A percentile compares a stretch with the other conserved stretches of the same genome.
These are phyloP conservation scores for Psittacus erithacus DNA, from an alignment of 2,113 vertebrate genomes.

Conservation along the genomic window DNA sequence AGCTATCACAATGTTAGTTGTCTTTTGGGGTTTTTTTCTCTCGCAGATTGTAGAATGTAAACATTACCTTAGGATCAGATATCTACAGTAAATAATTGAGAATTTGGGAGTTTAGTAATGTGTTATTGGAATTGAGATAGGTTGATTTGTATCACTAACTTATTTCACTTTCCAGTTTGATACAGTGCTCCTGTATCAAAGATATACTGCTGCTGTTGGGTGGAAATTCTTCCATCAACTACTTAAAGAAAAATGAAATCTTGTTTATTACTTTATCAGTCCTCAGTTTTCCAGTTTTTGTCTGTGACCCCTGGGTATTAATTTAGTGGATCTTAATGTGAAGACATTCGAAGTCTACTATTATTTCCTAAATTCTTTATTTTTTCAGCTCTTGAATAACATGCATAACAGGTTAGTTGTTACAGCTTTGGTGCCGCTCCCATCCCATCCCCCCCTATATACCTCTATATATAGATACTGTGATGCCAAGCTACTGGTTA, in stretches of 20 bases:
- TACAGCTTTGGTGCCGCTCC: not conserved
- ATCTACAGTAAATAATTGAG: not conserved
- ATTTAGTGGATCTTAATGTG: not conserved
- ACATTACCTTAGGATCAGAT: not conserved
- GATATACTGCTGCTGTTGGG: not conserved
- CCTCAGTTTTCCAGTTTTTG: not conserved
- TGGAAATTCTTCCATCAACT: not conserved
- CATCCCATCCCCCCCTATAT: rapidly evolving
- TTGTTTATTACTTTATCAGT: not conserved
- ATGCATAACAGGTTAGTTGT: not conserved
- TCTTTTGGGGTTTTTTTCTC: rapidly evolving
- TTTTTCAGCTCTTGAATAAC: not conserved
- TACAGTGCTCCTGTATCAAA: not conserved
- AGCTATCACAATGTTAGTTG: not conserved
- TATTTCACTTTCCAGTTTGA: not conserved
- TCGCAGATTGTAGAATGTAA: not conserved
- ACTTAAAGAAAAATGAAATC: not conserved
- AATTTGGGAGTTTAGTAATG: not conserved
- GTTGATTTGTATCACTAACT: not conserved
- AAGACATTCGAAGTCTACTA: not conserved
- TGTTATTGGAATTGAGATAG: not conserved
- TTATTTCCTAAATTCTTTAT: not conserved
- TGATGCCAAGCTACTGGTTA: not conserved
- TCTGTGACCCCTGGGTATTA: not conserved
- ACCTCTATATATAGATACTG: not conserved